Percentiles rank a stretch among this genome's conserved stretches.
phyloP scores from a whole-genome alignment of 2,888 invertebrate species.

The Hipparchia semele region DNA sequence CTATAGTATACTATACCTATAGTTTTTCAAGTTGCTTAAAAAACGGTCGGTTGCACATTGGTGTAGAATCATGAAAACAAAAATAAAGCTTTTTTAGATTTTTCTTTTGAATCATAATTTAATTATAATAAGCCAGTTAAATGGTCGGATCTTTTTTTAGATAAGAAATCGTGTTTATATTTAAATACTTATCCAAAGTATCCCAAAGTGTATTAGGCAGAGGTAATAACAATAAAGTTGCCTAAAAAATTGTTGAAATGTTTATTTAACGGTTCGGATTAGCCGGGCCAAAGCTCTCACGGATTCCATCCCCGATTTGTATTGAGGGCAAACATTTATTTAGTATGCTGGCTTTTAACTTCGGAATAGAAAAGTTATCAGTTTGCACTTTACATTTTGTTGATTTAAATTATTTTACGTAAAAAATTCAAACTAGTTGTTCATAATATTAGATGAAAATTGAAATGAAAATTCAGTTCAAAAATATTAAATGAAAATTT shows the following conservation, averaged over 20 bases:
- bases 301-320: conserved; percentile 36
- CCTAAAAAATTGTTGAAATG: conserved; percentile 35
- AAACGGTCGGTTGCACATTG: no score
- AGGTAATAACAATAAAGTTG: conserved; percentile 35
- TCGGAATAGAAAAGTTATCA: conserved; percentile 10
- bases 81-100: no score
- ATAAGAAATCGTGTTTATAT: conserved; percentile 13
- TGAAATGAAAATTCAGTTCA: no score
- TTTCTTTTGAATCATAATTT: no score
- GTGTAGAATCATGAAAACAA: no score
- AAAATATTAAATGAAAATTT: no score
- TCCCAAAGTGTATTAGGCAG: conserved; percentile 18
- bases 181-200: conserved; percentile 5
- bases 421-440: no score
- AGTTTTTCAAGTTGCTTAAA: no score
- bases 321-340: conserved; percentile 35
- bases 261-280: conserved; percentile 39
- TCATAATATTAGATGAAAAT: no score
- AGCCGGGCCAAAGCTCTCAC: conserved; percentile 33
- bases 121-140: no score
- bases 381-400: conserved; percentile 11
- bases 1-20: no score
- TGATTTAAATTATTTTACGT: conserved; percentile 1
- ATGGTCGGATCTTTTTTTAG: no score
- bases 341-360: conserved; percentile 29